Evolutionary conservation across 1,140 invertebrate species (phyloP), one percentile per base, ranked within the genome.

Genomic region (Pogonomyrmex californicus): DNA sequence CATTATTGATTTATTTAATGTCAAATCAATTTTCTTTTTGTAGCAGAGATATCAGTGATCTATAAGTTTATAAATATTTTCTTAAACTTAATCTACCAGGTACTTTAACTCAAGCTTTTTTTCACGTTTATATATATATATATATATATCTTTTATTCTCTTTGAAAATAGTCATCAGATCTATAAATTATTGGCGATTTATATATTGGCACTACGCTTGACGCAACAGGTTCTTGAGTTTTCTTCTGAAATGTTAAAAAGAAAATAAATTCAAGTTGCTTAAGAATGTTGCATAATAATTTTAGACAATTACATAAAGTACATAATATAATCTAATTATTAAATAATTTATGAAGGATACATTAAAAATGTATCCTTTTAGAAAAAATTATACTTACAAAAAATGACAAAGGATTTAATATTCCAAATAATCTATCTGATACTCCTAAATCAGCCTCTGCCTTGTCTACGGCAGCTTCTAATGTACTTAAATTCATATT

Each of bases 401-500:
- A 91, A 30, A 91, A 91, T 10, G 89, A 93, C 60, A 93, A 91
- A 36, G 92, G 92, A 86, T 93, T 93, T 23, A 93, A 62, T 49
- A 93, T 93, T 30, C 93, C 92, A 41, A 93, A 91, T 58, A 93
- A 71, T 86, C 88, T 86, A 70, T 93, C 92, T 0, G 93, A 91
- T n/a, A 92, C 89, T 9, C 92, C 92, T 68, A 93, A 68, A 66
- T 92, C 92, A 63, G 92, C 85, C 60, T 93, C 93, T 23, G 93
- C 92, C 44, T 78, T 92, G 2, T 93, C 93, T 36, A 93, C 88
- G 10, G 92, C 90, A 47, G 89, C 78, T 87, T 93, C 93, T 41
- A 93, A 78, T 5, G 88, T 88, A 17, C 56, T 88, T 38, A 93
- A 71, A 85, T 92, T 92, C 47, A 90, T 88, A 60, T 91, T 93